phyloP scores from a whole-genome alignment of 2,113 vertebrate species.

The Tetrao urogallus region DNA sequence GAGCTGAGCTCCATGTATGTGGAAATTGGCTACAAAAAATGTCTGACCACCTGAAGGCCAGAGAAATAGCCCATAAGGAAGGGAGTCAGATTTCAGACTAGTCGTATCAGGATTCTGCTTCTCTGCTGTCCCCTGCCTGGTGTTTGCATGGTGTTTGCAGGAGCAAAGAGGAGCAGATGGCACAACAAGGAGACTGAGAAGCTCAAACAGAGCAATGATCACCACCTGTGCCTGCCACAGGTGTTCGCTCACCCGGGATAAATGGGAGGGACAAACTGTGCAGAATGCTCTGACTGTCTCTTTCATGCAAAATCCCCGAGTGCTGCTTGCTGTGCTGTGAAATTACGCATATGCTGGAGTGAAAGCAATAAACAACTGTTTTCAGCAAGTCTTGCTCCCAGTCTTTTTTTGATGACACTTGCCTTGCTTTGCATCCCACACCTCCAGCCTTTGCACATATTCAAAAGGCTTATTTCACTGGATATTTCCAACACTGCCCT shows the following conservation, averaged over 20 bases:
- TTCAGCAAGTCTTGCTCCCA: neutral
- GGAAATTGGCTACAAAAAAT: neutral
- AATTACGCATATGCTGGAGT: neutral
- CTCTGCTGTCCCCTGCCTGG: neutral
- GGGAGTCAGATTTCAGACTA: neutral
- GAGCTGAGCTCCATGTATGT: neutral
- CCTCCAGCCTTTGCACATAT: accelerated
- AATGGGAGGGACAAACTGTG: neutral
- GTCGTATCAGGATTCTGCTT: neutral
- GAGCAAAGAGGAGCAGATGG: slow-evolving; percentile 45
- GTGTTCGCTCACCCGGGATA: slow-evolving; percentile 2
- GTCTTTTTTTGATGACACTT: neutral
- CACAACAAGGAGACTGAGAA: neutral
- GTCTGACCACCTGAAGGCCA: neutral
- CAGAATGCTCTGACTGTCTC: neutral
- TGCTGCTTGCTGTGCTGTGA: slow-evolving; percentile 28
- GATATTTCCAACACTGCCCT: neutral
- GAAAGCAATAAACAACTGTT: neutral
- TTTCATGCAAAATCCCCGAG: neutral
- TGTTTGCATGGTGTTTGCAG: neutral
- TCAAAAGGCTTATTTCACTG: neutral
- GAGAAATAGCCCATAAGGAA: neutral
- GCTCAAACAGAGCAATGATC: neutral
- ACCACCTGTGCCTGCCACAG: slow-evolving; percentile 42
- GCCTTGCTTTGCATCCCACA: neutral